These are phyloP conservation scores for Alligator sinensis DNA, from an alignment of 2,113 vertebrate species.

Conservation along the genomic window DNA sequence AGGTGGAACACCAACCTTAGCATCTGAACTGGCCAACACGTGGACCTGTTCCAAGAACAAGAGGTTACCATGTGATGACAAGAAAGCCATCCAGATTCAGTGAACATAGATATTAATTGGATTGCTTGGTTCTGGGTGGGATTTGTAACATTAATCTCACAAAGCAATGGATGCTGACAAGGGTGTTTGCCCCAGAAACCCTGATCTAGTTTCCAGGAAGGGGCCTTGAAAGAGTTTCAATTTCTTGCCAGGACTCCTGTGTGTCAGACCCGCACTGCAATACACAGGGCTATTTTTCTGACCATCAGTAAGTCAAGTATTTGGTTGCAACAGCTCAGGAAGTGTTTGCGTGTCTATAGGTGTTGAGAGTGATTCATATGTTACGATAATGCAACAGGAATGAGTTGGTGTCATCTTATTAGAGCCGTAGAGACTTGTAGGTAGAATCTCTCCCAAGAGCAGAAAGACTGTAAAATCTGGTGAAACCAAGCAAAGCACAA, in stretches of 20 bases:
- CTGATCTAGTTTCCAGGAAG: not conserved
- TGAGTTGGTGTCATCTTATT: not conserved
- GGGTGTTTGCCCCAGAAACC: not conserved
- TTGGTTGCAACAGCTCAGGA: not conserved
- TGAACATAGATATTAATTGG: not conserved
- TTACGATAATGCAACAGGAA: not conserved
- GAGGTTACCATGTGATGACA: not conserved
- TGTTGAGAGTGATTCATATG: fast-evolving
- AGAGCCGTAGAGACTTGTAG: not conserved
- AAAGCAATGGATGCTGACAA: not conserved
- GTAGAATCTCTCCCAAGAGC: not conserved
- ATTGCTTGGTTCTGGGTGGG: not conserved
- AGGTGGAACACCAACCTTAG: not conserved
- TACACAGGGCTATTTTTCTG: fast-evolving
- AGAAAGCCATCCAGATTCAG: not conserved
- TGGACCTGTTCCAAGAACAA: not conserved
- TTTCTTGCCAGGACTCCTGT: not conserved
- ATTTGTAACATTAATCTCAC: not conserved
- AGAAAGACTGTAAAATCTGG: fast-evolving
- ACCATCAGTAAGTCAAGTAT: not conserved
- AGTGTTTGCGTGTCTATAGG: not conserved
- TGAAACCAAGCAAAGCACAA: not conserved
- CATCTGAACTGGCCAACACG: not conserved
- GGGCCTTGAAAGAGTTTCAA: not conserved
- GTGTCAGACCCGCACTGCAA: not conserved